Conservation (phyloP, 1,140 invertebrate species). For the Drosophila azteca region DNA sequence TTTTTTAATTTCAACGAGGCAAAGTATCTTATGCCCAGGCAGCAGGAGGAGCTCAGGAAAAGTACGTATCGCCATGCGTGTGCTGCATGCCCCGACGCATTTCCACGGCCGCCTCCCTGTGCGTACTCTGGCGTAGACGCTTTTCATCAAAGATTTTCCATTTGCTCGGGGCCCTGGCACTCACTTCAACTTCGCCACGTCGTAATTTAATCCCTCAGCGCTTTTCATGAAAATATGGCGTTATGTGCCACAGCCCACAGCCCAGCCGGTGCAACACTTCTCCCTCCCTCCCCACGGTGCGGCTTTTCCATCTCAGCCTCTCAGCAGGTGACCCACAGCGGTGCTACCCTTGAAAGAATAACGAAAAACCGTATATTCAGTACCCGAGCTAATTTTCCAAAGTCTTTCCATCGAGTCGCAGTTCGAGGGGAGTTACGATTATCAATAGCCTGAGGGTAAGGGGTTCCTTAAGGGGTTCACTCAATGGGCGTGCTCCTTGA, state of each 20-base stretch:
- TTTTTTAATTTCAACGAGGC: slow-evolving; percentile 70
- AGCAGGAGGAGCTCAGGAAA: slow-evolving; percentile 16
- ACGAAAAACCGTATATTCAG: too few relatives aligned
- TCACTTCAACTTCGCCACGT: slow-evolving; percentile 26
- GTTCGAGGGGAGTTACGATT: slow-evolving; percentile 8
- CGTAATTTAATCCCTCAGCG: slow-evolving; percentile 66
- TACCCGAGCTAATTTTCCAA: too few relatives aligned
- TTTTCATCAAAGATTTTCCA: slow-evolving; percentile 67
- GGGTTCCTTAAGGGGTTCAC: not conserved
- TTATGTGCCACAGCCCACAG: too few relatives aligned
- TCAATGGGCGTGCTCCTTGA: slow-evolving; percentile 18
- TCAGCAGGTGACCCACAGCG: too few relatives aligned
- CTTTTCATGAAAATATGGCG: slow-evolving; percentile 11
- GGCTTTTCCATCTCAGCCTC: too few relatives aligned
- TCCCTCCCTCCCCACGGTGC: too few relatives aligned
- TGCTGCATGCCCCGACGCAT: slow-evolving; percentile 31
- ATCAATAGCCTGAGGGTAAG: not conserved
- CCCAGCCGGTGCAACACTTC: too few relatives aligned
- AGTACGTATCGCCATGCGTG: slow-evolving; percentile 67
- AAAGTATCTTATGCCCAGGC: slow-evolving; percentile 59
- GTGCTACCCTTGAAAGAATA: too few relatives aligned
- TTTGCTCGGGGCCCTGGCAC: slow-evolving; percentile 25
- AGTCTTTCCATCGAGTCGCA: slow-evolving; percentile 19
- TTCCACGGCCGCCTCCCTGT: slow-evolving; percentile 12
- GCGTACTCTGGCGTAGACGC: slow-evolving; percentile 31